These are phyloP conservation scores for Sisor rabdophorus DNA, from an alignment of 2,113 vertebrate species.

Conservation along the genomic window DNA sequence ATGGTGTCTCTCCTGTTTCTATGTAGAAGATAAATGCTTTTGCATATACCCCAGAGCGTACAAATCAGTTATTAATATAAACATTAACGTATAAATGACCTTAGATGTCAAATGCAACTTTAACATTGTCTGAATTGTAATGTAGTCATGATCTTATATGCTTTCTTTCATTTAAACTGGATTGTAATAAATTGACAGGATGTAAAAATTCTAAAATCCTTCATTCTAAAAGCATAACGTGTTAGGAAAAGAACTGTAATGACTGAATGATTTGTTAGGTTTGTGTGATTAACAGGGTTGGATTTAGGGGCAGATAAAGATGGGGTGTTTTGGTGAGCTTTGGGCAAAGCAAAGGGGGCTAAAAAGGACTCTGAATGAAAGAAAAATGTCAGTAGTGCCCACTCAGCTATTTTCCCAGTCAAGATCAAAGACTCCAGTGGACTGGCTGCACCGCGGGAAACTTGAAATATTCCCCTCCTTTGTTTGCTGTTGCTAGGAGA, in stretches of 20 bases:
- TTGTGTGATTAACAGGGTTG: conserved; percentile 60
- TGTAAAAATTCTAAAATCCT: neutral
- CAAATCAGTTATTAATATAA: no score
- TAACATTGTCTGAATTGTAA: conserved; percentile 27
- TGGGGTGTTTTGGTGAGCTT: conserved; percentile 69
- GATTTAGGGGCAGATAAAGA: conserved; percentile 71
- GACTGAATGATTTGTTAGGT: conserved; percentile 57
- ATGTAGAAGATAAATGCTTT: conserved; percentile 47
- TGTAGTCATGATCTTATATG: neutral
- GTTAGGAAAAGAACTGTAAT: conserved; percentile 55
- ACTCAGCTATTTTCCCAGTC: conserved; percentile 81
- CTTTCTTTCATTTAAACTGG: conserved; percentile 48
- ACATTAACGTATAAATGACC: conserved; percentile 45
- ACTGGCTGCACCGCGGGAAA: conserved; percentile 78
- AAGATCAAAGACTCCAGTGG: conserved; percentile 75
- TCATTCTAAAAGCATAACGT: conserved; percentile 41
- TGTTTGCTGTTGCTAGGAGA: conserved; percentile 82
- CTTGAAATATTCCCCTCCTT: conserved; percentile 78
- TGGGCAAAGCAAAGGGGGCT: conserved; percentile 54
- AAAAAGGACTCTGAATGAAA: conserved; percentile 70
- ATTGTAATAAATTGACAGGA: neutral
- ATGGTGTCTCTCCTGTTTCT: conserved; percentile 49
- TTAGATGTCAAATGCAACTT: conserved; percentile 51
- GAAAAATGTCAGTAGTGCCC: conserved; percentile 78
- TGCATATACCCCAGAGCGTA: conserved; percentile 48